These are phyloP conservation scores for Rhodeus uyekii DNA, from an alignment of 2,797 vertebrate species.

Conservation along the genomic window DNA sequence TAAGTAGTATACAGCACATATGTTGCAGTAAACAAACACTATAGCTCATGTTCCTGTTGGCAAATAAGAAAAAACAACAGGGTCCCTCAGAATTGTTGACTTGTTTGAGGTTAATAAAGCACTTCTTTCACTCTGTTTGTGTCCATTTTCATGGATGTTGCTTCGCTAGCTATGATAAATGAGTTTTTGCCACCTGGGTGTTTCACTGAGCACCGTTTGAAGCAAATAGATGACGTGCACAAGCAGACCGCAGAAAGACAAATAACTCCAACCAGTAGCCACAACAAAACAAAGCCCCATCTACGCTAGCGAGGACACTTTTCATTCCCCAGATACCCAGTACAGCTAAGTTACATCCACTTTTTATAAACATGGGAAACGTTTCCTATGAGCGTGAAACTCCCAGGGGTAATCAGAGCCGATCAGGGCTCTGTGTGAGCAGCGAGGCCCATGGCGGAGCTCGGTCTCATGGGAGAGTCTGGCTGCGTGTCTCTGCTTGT, in stretches of 20 bases:
- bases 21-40: neutral
- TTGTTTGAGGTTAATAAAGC: constrained; percentile 39
- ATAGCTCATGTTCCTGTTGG: neutral
- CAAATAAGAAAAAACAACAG: neutral
- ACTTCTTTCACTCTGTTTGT: constrained; percentile 13
- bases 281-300: constrained; percentile 46
- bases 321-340: neutral
- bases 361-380: constrained; percentile 46
- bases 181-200: constrained; percentile 51
- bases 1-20: neutral
- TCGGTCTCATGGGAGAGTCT: constrained; percentile 45
- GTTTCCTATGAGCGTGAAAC: constrained; percentile 21
- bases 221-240: constrained; percentile 32
- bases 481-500: constrained; percentile 56
- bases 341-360: constrained; percentile 17
- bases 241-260: constrained; percentile 30
- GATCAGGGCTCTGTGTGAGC: constrained; percentile 49
- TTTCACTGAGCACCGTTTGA: constrained; percentile 43
- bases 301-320: constrained; percentile 11
- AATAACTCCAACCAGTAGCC: constrained; percentile 34
- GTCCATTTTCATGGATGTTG: constrained; percentile 16
- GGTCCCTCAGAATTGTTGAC: neutral
- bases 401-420: constrained; percentile 57
- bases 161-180: constrained; percentile 40
- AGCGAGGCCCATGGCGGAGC: constrained; percentile 49